These are phyloP conservation scores for Archips crataeganus DNA, from an alignment of 2,888 invertebrate genomes.

Conservation along the genomic window DNA sequence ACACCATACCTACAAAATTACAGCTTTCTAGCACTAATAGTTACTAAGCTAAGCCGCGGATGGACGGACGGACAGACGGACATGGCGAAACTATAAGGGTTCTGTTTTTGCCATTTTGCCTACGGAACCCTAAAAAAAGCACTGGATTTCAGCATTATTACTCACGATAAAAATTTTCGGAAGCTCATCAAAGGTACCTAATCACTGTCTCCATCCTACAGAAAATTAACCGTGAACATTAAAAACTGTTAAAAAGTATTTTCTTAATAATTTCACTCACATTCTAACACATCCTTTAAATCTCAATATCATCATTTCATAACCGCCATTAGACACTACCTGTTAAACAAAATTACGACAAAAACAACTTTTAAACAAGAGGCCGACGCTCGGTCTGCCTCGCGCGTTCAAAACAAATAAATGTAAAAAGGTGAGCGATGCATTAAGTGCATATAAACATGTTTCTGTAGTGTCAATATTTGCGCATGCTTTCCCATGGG, in stretches of 20 bases:
- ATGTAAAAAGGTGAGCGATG: constrained; percentile 83
- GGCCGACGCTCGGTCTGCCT: constrained; percentile 81
- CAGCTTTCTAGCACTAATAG: too few species aligned
- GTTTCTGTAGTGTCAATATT: constrained; percentile 85
- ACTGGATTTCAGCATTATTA: too few species aligned
- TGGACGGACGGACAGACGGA: too few species aligned
- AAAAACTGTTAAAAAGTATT: not conserved
- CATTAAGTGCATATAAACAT: constrained; percentile 86
- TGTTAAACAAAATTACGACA: constrained; percentile 80
- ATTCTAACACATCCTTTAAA: constrained; percentile 19
- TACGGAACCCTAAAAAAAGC: too few species aligned
- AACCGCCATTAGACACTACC: constrained; percentile 64
- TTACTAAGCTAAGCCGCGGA: too few species aligned
- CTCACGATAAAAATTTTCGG: too few species aligned
- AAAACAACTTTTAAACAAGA: constrained; percentile 74
- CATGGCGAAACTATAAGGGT: too few species aligned
- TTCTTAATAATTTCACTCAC: constrained; percentile 10
- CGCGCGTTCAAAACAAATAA: constrained; percentile 78
- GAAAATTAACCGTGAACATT: too few species aligned
- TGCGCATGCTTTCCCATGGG: constrained; percentile 83
- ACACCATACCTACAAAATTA: too few species aligned
- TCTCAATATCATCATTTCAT: constrained; percentile 39
- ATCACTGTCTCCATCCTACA: too few species aligned
- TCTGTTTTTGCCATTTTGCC: too few species aligned
- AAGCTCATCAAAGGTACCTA: too few species aligned